A percentile compares a stretch with the other conserved stretches of the same genome.
Conservation (phyloP, 2,888 invertebrate species). For the Urechis unicinctus region DNA sequence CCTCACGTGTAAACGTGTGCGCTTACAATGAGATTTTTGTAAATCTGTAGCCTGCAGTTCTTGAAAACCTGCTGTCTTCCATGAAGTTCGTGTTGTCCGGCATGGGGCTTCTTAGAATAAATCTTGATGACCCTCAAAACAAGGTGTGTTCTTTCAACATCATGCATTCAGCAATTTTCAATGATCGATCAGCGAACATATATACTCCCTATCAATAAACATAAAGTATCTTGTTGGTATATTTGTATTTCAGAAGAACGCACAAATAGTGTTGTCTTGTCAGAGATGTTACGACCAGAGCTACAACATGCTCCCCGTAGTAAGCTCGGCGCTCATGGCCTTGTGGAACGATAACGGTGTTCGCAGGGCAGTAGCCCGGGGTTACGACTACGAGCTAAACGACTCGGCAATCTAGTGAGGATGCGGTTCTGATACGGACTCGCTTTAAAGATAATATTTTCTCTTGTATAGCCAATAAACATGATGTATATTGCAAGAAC, state of each 20-base stretch:
- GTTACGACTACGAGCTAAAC: constrained; percentile 64
- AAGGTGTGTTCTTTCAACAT: constrained; percentile 48
- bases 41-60: constrained; percentile 59
- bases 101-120: constrained; percentile 62
- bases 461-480: too few species aligned
- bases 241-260: constrained; percentile 33
- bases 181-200: too few species aligned
- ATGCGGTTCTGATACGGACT: too few species aligned
- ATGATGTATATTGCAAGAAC: too few species aligned
- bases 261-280: constrained; percentile 43
- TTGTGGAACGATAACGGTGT: constrained; percentile 63
- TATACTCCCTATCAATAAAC: too few species aligned
- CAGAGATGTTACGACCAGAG: constrained; percentile 43
- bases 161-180: too few species aligned
- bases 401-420: constrained; percentile 64
- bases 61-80: constrained; percentile 62
- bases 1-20: too few species aligned
- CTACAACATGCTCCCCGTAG: constrained; percentile 37
- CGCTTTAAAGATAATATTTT: too few species aligned
- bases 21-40: too few species aligned
- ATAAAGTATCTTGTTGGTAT: too few species aligned
- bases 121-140: constrained; percentile 59
- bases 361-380: constrained; percentile 60
- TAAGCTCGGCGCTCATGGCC: constrained; percentile 52
- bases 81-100: constrained; percentile 65